Conservation (phyloP, 2,888 invertebrate genomes). For the Choreutis nemorana region DNA sequence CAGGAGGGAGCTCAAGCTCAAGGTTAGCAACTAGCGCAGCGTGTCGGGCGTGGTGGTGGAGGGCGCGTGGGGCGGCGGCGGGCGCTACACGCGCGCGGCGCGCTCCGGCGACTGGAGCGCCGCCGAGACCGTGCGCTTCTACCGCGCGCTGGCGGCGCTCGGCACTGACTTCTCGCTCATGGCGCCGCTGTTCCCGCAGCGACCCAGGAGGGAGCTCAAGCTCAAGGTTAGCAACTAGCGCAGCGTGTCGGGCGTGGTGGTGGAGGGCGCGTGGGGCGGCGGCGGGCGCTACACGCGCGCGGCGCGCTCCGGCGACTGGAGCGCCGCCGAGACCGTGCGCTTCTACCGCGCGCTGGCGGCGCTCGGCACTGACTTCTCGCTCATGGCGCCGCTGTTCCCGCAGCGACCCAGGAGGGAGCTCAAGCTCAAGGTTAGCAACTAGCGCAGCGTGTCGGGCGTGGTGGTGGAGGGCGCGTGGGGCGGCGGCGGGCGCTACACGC, state of each 20-base stretch:
- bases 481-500: conserved; percentile 71
- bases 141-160: conserved; percentile 85
- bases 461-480: conserved; percentile 66
- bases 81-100: conserved; percentile 72
- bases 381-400: conserved; percentile 87
- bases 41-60: conserved; percentile 70
- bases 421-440: conserved; percentile 70
- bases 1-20: conserved; percentile 85
- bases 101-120: conserved; percentile 79
- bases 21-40: conserved; percentile 67
- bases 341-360: conserved; percentile 91
- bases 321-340: conserved; percentile 78
- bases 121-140: conserved; percentile 87
- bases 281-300: conserved; percentile 73
- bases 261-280: conserved; percentile 63
- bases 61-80: conserved; percentile 68
- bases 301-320: conserved; percentile 78
- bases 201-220: conserved; percentile 85
- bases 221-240: conserved; percentile 73
- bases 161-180: conserved; percentile 95
- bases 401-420: conserved; percentile 74
- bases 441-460: conserved; percentile 69
- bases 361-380: conserved; percentile 88
- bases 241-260: conserved; percentile 70
- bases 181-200: conserved; percentile 80